Evolutionary conservation across 2,113 vertebrate species (phyloP).

Genomic region (Triplophysa siluroides): DNA sequence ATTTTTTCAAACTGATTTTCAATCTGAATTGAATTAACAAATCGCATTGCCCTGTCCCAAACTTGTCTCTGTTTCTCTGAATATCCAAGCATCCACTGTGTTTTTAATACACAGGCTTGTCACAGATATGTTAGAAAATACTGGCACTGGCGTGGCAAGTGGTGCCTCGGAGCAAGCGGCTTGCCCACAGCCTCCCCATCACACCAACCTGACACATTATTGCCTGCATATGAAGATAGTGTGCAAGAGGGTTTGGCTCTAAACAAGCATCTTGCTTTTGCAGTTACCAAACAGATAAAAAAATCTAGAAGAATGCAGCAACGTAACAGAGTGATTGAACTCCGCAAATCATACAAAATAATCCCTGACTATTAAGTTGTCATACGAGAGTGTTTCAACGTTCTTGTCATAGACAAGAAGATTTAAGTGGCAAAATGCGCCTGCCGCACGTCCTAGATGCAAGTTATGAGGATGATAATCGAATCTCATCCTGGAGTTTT

Average conservation of each 20-base stretch:
- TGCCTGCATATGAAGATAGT: constrained; percentile 63
- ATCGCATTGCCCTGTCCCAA: no score
- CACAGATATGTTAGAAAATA: constrained; percentile 67
- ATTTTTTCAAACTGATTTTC: no score
- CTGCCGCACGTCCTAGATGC: constrained; percentile 12
- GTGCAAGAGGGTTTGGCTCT: constrained; percentile 62
- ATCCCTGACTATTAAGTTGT: constrained; percentile 28
- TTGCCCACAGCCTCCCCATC: constrained; percentile 69
- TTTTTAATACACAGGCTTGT: constrained; percentile 58
- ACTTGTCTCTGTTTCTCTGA: not conserved
- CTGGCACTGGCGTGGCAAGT: constrained; percentile 73
- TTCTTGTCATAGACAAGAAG: constrained; percentile 20
- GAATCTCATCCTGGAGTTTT: constrained; percentile 51
- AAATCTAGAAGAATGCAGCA: not conserved
- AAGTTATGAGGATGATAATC: constrained; percentile 36
- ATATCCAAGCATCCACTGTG: not conserved
- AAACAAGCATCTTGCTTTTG: not conserved
- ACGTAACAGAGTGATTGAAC: not conserved
- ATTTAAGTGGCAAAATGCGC: constrained; percentile 24
- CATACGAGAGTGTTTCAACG: constrained; percentile 33
- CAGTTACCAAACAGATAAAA: not conserved
- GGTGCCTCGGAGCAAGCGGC: constrained; percentile 68
- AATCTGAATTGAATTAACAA: no score
- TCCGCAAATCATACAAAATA: not conserved
- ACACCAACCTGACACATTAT: constrained; percentile 73